Evolutionary conservation across 2,888 invertebrate species (phyloP), one percentile per base, ranked within the genome.

Genomic region (Aphodius granarius): DNA sequence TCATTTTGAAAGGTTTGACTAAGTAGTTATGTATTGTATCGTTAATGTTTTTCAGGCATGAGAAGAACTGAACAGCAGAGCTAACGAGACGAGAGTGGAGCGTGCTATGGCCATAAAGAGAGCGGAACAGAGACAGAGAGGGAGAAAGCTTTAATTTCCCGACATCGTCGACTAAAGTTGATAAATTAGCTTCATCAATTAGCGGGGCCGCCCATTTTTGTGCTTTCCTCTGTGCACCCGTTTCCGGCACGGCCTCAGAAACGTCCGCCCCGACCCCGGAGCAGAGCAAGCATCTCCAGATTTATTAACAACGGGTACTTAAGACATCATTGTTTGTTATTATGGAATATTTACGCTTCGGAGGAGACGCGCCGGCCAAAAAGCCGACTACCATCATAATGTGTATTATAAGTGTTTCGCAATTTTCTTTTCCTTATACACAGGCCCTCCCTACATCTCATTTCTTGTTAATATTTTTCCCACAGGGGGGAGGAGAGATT

Each of bases 161-260:
- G 78, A 81, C 81, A 78, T 79, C 79, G 79, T 77, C 78, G 78
- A 78, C 77, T 80, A 80, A 81, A 80, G 79, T 81, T 81, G 80
- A 81, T 81, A 81, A 81, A 81, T 79, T 81, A 78, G 79, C 79
- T 80, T 80, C 81, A 81, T 81, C 81, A 81, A 81, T 81, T 81
- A 81, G 78, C 78, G 80, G 77, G 77, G 80, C 78, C 81, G 78
- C 78, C 80, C 79, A 79, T 79, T 79, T 78, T 76, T 79, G 78
- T 77, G 66, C 75, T 74, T 75, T 76, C 74, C 76, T 75, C 78
- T 76, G 76, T 78, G 76, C 75, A 76, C 76, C 77, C 43, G 43
- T 43, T 43, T 43, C 43, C 43, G 43, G 43, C 43, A 43, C 43
- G 43, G 43, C 43, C 43, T 43, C 43, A 1, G 43, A 43, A 43